A percentile compares a stretch with the other conserved stretches of the same genome.
Conservation (phyloP, 2,888 invertebrate species). For the Alviniconcha strummeri region DNA sequence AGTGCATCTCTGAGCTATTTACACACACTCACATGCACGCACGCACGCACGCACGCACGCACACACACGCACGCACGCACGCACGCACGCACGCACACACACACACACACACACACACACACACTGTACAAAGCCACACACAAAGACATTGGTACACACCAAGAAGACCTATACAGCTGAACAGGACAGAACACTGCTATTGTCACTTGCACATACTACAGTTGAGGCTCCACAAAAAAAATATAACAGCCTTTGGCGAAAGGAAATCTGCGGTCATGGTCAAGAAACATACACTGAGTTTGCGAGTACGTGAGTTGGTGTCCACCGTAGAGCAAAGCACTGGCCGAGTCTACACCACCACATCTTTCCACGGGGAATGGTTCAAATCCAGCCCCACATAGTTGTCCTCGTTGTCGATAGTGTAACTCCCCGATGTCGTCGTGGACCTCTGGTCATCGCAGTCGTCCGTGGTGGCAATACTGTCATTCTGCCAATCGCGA, state of each 20-base stretch:
- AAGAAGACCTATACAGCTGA: not conserved
- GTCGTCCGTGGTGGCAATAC: slow-evolving; percentile 58
- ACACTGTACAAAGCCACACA: not conserved
- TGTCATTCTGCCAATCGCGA: slow-evolving; percentile 51
- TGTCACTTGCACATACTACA: not conserved
- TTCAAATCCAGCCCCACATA: slow-evolving; percentile 48
- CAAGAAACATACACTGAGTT: not conserved
- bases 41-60: not conserved
- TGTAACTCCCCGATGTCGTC: slow-evolving; percentile 65
- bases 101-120: slow-evolving; percentile 11
- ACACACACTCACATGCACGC: not conserved
- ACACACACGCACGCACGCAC: not conserved
- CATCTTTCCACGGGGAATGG: slow-evolving; percentile 48
- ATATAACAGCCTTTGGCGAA: not conserved
- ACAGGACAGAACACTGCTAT: not conserved
- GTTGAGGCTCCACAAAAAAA: no score
- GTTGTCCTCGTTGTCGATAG: slow-evolving; percentile 60
- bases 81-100: not conserved
- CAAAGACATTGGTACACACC: not conserved
- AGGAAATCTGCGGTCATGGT: not conserved
- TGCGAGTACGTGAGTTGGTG: not conserved
- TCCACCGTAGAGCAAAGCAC: no score
- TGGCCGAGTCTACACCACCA: slow-evolving; percentile 48
- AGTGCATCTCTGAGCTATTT: no score
- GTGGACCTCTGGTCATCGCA: slow-evolving; percentile 64